Conservation (phyloP, 2,797 vertebrate genomes). For the Trematomus bernacchii region DNA sequence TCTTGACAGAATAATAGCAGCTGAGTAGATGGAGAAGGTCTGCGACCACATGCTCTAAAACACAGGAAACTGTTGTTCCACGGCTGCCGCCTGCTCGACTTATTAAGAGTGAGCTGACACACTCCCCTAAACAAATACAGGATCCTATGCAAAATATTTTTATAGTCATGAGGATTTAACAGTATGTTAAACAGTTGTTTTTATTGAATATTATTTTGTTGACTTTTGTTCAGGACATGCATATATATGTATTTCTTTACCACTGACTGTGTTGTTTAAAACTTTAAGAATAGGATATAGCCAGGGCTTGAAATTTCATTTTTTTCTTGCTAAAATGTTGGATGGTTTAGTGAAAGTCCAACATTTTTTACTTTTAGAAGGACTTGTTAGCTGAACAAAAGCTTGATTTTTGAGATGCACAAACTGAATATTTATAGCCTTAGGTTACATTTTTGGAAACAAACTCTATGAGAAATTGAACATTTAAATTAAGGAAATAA, state of each 20-base stretch:
- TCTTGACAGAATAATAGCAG: constrained; percentile 98
- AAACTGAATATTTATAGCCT: neutral
- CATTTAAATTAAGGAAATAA: neutral
- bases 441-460: too few relatives aligned
- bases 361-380: neutral
- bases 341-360: neutral
- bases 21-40: constrained; percentile 87
- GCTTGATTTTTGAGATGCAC: neutral
- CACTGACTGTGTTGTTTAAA: neutral
- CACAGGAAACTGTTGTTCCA: constrained; percentile 91
- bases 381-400: neutral
- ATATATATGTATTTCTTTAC: neutral
- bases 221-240: neutral
- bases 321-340: neutral
- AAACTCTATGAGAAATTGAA: too few relatives aligned
- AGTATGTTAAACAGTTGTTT: constrained; percentile 9
- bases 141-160: constrained; percentile 28
- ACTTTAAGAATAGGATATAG: neutral
- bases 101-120: constrained; percentile 86
- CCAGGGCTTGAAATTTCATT: neutral
- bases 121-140: constrained; percentile 69
- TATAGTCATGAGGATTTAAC: constrained; percentile 22
- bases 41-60: constrained; percentile 81
- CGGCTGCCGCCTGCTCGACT: constrained; percentile 83
- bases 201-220: neutral